A percentile compares a stretch with the other conserved stretches of the same genome.
Conservation (phyloP, 2,113 vertebrate species). For the Eretmochelys imbricata region DNA sequence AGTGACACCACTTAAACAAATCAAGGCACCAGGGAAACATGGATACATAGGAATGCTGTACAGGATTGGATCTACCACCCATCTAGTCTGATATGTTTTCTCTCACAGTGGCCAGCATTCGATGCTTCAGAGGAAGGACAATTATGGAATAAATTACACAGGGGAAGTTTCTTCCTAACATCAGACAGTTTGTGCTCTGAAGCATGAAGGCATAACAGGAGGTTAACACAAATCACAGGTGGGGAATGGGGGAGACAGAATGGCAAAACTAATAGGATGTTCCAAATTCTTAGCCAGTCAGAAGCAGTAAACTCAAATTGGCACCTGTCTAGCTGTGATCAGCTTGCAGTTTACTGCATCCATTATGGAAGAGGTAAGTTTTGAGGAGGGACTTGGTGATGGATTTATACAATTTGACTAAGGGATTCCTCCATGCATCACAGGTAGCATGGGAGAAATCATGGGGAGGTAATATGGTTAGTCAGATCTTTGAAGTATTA, state of each 20-base stretch:
- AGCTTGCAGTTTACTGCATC: neutral
- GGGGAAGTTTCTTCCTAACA: neutral
- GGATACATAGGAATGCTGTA: neutral
- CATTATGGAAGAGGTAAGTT: neutral
- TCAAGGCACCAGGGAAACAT: neutral
- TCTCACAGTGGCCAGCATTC: neutral
- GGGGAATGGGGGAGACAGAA: neutral
- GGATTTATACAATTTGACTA: neutral
- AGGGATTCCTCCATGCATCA: neutral
- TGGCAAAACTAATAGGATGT: neutral
- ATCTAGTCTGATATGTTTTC: neutral
- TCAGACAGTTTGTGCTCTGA: neutral
- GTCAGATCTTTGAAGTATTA: neutral
- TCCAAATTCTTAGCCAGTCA: neutral
- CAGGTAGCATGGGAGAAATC: neutral
- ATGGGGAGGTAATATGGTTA: neutral
- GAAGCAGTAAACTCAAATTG: neutral
- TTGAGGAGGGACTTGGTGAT: neutral
- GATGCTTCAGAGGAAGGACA: neutral
- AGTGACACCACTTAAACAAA: neutral
- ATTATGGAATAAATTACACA: neutral
- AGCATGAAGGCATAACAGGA: neutral
- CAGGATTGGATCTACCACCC: neutral
- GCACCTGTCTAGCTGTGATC: neutral
- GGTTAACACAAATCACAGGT: neutral